Percentiles rank a stretch among this genome's conserved stretches.
These are phyloP conservation scores for Sapayoa aenigma DNA, from an alignment of 2,113 vertebrate species.

Conservation along the genomic window DNA sequence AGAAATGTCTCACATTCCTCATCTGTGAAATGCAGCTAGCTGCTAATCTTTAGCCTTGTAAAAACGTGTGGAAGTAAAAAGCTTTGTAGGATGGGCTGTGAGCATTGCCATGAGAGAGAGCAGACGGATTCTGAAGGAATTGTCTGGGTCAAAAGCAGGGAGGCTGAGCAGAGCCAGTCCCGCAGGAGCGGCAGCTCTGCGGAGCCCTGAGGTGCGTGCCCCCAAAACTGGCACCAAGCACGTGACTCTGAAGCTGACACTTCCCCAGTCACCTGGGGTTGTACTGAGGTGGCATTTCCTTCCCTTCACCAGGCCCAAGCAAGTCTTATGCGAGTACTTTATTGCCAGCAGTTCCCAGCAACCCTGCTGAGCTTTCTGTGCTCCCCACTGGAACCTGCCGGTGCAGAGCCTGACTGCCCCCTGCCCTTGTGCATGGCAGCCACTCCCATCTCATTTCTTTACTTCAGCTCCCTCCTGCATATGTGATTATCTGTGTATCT, in stretches of 20 bases:
- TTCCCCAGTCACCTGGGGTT: neutral
- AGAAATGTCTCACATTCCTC: neutral
- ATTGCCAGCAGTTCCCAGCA: neutral
- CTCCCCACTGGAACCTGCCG: neutral
- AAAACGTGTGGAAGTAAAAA: neutral
- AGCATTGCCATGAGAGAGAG: neutral
- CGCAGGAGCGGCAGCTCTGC: neutral
- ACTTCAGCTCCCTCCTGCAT: neutral
- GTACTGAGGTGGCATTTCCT: neutral
- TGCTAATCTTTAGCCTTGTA: neutral
- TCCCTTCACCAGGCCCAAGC: neutral
- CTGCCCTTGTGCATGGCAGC: neutral
- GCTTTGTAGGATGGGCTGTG: neutral
- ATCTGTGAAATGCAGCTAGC: neutral
- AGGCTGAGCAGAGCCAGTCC: neutral
- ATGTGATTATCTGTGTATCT: neutral
- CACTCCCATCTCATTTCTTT: neutral
- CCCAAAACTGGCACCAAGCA: neutral
- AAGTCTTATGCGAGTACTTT: neutral
- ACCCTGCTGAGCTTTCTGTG: neutral
- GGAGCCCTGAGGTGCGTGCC: rapidly evolving
- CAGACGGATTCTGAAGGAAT: neutral
- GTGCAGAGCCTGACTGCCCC: neutral
- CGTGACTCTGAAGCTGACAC: neutral
- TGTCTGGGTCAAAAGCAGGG: neutral